phyloP scores from a whole-genome alignment of 2,113 vertebrate genomes.

The Epinephelus moara region DNA sequence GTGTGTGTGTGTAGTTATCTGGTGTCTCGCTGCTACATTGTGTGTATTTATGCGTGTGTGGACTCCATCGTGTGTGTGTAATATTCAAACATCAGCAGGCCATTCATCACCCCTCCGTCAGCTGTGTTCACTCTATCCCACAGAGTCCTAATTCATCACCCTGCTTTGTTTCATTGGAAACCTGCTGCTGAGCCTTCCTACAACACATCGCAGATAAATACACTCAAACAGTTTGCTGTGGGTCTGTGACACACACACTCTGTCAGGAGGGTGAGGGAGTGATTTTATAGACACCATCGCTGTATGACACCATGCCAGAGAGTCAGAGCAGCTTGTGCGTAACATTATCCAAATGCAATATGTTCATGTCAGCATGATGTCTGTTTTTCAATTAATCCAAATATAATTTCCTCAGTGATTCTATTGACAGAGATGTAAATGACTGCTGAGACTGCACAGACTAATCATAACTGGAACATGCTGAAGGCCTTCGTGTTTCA shows the following conservation, averaged over 20 bases:
- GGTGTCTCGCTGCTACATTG: background rate
- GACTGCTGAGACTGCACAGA: constrained; percentile 2
- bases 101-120: constrained; percentile 65
- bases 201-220: constrained; percentile 44
- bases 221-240: constrained; percentile 29
- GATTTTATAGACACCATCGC: background rate
- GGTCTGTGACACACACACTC: constrained; percentile 26
- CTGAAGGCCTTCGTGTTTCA: background rate
- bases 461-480: background rate
- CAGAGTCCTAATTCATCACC: constrained; percentile 62
- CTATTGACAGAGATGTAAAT: background rate
- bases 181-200: constrained; percentile 42
- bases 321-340: constrained; percentile 8
- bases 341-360: constrained; percentile 21
- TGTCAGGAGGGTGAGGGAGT: constrained; percentile 11
- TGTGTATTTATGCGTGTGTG: background rate
- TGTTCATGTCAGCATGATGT: constrained; percentile 4
- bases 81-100: constrained; percentile 64
- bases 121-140: constrained; percentile 48
- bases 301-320: background rate
- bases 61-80: background rate
- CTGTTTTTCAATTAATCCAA: constrained; percentile 27
- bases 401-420: background rate
- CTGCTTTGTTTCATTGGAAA: constrained; percentile 56
- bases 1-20: no score